Conservation (phyloP, 2,797 vertebrate genomes). For the Limnodromus scolopaceus region DNA sequence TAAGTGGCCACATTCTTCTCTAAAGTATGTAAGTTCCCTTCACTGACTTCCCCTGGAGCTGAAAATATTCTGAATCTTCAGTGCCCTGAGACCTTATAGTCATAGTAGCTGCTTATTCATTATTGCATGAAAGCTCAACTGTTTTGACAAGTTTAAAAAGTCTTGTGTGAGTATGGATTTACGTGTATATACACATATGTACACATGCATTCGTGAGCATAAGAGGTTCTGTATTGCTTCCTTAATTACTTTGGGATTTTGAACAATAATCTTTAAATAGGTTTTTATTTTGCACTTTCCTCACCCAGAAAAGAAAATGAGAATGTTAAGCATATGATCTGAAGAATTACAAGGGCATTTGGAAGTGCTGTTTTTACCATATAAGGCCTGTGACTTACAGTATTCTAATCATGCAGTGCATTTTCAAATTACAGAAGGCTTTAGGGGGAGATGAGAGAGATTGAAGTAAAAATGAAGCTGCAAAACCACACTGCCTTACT, state of each 20-base stretch:
- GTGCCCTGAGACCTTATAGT: not conserved
- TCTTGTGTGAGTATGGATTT: not conserved
- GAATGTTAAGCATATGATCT: not conserved
- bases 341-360: not conserved
- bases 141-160: not conserved
- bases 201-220: not conserved
- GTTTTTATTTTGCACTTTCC: not conserved
- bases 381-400: not conserved
- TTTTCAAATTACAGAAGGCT: constrained; percentile 24
- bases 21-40: not conserved
- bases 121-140: not conserved
- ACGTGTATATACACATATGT: not conserved
- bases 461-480: constrained; percentile 7
- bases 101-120: not conserved
- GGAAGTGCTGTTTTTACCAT: not conserved
- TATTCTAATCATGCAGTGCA: not conserved
- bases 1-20: not conserved
- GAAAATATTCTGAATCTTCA: not conserved
- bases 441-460: not conserved
- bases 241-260: not conserved
- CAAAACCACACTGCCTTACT: not conserved
- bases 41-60: not conserved
- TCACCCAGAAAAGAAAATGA: not conserved
- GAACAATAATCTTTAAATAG: not conserved
- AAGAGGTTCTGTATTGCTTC: not conserved